Percentiles rank a stretch among this genome's conserved stretches.
Evolutionary conservation across 2,113 vertebrate genomes (phyloP).

Genomic region (Hypocryptadius cinnamomeus): DNA sequence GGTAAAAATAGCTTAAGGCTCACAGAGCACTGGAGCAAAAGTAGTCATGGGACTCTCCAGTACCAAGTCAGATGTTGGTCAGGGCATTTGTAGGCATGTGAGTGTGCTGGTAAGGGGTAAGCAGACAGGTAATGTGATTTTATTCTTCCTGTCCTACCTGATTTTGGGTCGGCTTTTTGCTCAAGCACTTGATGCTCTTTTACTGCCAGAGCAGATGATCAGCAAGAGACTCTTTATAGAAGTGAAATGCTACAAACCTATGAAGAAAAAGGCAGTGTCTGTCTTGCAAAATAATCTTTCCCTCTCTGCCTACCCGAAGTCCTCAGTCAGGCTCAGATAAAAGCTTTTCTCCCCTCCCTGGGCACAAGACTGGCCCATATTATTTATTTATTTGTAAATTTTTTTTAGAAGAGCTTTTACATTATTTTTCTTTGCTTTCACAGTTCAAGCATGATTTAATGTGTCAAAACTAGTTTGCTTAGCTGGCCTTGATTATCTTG

Average conservation of each 20-base stretch:
- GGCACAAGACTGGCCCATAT: neutral
- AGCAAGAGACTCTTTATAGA: neutral
- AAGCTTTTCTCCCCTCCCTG: neutral
- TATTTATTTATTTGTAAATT: constrained; percentile 69
- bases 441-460: constrained; percentile 78
- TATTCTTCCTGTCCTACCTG: neutral
- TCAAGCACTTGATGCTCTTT: neutral
- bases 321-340: neutral
- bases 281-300: neutral
- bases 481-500: constrained; percentile 71
- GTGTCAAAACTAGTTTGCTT: constrained; percentile 74
- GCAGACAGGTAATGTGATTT: neutral
- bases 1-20: neutral
- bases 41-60: neutral
- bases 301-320: neutral
- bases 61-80: neutral
- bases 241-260: neutral
- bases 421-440: constrained; percentile 64
- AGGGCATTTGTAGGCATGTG: neutral
- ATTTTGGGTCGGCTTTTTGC: neutral
- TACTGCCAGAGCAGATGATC: neutral
- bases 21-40: neutral
- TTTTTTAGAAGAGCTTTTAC: constrained; percentile 43
- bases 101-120: neutral
- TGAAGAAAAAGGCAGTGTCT: neutral